Base-by-base conservation (phyloP, 2,797 vertebrate genomes). In the Sylvilagus floridanus region DNA sequence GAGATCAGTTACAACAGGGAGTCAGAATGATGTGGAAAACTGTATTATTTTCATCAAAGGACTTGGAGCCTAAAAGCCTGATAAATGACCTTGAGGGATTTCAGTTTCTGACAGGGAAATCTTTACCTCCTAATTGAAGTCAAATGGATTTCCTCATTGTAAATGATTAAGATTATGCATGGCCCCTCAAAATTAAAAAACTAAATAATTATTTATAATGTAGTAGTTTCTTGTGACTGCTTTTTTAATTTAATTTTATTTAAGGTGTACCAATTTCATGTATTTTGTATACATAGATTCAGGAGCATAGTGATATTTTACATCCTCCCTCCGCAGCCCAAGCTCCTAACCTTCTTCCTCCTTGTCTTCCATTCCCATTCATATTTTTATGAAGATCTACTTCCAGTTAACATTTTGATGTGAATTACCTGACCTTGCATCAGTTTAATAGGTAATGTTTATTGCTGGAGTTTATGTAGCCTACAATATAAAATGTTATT, bases 111-210 rank as follows among this genome's bases (percentile, higher is more conserved):
- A 35, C 24, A 91, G 82, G n/a, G 78, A 97, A 95, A 82, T 96
- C 16, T 95, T 98, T 75, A 96, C 90, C 22, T 96, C 11, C 16
- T 95, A 94, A 78, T 71, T 96, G 57, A 97, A 96, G 72, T 93
- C 50, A 93, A 97, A 91, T 87, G 91, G 5, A 81, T 94, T 94
- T 97, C 97, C 96, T 71, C 28, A 95, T 57, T 57, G 12, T 14
- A 94, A 95, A 71, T 95, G 81, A 95, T 72, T 72, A 93, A 91
- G 14, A 71, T 50, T 93, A 5, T 86, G 65, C 16, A 86, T 81
- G 4, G 21, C 9, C 13, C 89, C 73, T 54, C 54, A 57, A 57
- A 21, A 57, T 16, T 21, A 78, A 88, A 26, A 7, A 69, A 35
- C 77, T 73, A 88, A 87, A 7, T 69, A 52, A 68, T 79, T 65